These are phyloP conservation scores for Hypomecis punctinalis DNA, from an alignment of 2,888 invertebrate species.

Conservation along the genomic window DNA sequence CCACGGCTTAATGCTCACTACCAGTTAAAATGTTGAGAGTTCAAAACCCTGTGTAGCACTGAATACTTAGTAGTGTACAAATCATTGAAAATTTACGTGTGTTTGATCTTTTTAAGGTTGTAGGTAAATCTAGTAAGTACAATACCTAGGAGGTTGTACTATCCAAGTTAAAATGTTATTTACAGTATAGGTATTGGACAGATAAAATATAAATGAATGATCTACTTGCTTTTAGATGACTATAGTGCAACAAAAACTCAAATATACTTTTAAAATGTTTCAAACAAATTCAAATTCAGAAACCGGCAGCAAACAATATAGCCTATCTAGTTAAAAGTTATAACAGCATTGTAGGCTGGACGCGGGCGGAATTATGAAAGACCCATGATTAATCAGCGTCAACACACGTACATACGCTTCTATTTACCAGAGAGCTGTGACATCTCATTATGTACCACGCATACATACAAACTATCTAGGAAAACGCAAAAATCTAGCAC, in stretches of 20 bases:
- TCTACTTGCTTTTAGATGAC: no score
- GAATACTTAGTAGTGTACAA: no score
- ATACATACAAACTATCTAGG: slow-evolving; percentile 74
- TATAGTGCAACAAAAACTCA: background rate
- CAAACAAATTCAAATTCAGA: slow-evolving; percentile 12
- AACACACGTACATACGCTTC: slow-evolving; percentile 69
- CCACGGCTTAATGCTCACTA: no score
- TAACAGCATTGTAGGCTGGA: slow-evolving; percentile 32
- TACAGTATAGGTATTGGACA: no score
- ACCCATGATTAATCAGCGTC: slow-evolving; percentile 79
- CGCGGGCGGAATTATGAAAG: slow-evolving; percentile 64
- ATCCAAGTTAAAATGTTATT: no score
- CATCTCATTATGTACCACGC: slow-evolving; percentile 79
- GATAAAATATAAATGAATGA: no score
- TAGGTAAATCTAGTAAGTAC: no score
- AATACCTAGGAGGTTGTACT: no score
- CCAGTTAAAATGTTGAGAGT: no score
- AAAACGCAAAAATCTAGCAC: slow-evolving; percentile 83
- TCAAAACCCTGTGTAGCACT: no score
- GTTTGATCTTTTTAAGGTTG: no score
- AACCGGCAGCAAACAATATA: slow-evolving; percentile 26
- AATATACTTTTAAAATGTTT: background rate
- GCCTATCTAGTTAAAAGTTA: slow-evolving; percentile 42
- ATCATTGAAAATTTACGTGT: no score
- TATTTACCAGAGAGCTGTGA: slow-evolving; percentile 78